Evolutionary conservation across 2,113 vertebrate species (phyloP).

Genomic region (Okapia johnstoni): DNA sequence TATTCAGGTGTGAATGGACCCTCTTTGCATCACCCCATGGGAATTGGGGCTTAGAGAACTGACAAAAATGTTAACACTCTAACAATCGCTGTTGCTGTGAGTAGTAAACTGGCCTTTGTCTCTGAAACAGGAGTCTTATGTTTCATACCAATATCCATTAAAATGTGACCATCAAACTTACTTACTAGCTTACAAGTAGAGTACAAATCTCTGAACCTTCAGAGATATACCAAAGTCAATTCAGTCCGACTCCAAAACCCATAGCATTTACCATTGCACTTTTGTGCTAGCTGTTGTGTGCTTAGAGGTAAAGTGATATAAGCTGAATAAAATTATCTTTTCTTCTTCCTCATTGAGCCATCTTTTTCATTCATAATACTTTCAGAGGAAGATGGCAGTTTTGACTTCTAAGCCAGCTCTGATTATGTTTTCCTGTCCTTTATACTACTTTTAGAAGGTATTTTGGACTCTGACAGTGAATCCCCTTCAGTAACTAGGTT

Average conservation of each 20-base stretch:
- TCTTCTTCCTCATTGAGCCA: not conserved
- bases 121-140: not conserved
- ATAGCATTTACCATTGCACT: not conserved
- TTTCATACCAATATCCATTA: not conserved
- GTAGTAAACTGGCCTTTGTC: not conserved
- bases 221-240: not conserved
- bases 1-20: not conserved
- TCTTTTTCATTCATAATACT: not conserved
- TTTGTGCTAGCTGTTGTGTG: not conserved
- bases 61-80: not conserved
- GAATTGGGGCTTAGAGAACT: not conserved
- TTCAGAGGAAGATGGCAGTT: not conserved
- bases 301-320: not conserved
- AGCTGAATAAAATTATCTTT: not conserved
- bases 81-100: not conserved
- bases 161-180: not conserved
- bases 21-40: not conserved
- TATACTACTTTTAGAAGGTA: not conserved
- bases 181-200: not conserved
- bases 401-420: not conserved
- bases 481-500: not conserved
- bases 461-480: not conserved
- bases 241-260: not conserved
- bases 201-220: not conserved
- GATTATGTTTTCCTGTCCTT: not conserved